Base-by-base conservation (phyloP, 2,797 vertebrate genomes). In the Spondyliosoma cantharus region DNA sequence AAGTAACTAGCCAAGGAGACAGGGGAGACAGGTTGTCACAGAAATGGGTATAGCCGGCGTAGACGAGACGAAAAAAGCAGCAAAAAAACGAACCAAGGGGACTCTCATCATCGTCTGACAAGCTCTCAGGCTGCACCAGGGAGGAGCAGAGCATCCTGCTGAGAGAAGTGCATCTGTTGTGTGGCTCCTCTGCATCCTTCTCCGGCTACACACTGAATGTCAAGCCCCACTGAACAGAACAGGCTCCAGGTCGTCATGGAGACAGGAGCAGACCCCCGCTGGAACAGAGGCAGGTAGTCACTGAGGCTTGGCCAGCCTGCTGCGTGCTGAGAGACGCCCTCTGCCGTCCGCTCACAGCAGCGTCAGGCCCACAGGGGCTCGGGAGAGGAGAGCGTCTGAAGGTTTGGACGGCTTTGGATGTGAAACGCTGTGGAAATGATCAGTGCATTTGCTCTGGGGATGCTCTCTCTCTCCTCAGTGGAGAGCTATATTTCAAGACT, bases 241-340 rank as follows among this genome's bases (percentile, higher is more conserved):
- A 87, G 91, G 88, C 90, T 93, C 89, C 88, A 83, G 92, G 92
- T 94, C 90, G 94, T 92, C 93, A 94, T 94, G 93, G 94, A 93
- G 93, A 92, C 90, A 92, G 86, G 88, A 91, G 90, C 90, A 90
- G 90, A 90, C 89, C 89, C 92, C 92, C 65, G 63, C 76, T 88
- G 89, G 82, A 93, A 91, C 90, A 92, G 90, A 92, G 88, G 89
- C 89, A 92, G 91, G 92, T 93, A 92, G 93, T 93, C 90, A 91
- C 56, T 86, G 86, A 87, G 89, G 86, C 79, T 93, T 92, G 89
- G 91, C 91, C 52, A 85, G 83, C 72, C 79, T 12, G 67, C 87
- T 79, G 70, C 57, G 89, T 4, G 88, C 79, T 61, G 73, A 88
- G 89, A 81, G 69, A 81, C 92, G 91, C 90, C 92, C 93, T 91